Conservation (phyloP, 2,797 vertebrate genomes). For the Poeciliopsis presidionis region DNA sequence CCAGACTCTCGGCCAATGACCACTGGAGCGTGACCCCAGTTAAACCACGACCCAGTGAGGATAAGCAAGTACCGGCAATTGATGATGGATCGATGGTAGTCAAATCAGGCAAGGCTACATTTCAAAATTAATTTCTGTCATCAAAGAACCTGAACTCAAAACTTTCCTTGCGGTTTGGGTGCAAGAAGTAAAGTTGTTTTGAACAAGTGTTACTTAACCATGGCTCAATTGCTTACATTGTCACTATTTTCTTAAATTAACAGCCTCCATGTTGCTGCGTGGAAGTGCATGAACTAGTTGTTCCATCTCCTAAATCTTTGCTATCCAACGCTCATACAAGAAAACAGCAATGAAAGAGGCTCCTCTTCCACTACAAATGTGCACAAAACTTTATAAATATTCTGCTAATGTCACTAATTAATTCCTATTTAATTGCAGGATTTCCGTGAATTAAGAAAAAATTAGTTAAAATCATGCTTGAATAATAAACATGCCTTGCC, state of each 20-base stretch:
- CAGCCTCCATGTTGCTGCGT: not conserved
- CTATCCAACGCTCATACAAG: not conserved
- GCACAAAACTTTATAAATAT: too few species aligned
- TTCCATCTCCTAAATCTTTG: not conserved
- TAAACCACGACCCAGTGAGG: not conserved
- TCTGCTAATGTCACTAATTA: too few species aligned
- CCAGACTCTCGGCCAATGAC: not conserved
- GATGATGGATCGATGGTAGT: not conserved
- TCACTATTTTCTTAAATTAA: not conserved
- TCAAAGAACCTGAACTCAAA: not conserved
- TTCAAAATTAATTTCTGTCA: not conserved
- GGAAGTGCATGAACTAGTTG: not conserved
- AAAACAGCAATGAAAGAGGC: not conserved
- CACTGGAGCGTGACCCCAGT: not conserved
- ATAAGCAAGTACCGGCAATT: not conserved
- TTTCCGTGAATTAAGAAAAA: not conserved
- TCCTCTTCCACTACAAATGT: too few species aligned
- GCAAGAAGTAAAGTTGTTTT: not conserved
- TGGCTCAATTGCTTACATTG: not conserved
- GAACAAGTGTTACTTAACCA: not conserved
- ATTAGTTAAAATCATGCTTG: not conserved
- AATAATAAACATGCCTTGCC: too few species aligned
- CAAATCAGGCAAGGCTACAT: not conserved
- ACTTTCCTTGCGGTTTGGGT: not conserved
- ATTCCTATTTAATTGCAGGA: too few species aligned